A percentile compares a stretch with the other conserved stretches of the same genome.
These are phyloP conservation scores for Stenichneumon culpator DNA, from an alignment of 2,888 invertebrate species.

Conservation along the genomic window DNA sequence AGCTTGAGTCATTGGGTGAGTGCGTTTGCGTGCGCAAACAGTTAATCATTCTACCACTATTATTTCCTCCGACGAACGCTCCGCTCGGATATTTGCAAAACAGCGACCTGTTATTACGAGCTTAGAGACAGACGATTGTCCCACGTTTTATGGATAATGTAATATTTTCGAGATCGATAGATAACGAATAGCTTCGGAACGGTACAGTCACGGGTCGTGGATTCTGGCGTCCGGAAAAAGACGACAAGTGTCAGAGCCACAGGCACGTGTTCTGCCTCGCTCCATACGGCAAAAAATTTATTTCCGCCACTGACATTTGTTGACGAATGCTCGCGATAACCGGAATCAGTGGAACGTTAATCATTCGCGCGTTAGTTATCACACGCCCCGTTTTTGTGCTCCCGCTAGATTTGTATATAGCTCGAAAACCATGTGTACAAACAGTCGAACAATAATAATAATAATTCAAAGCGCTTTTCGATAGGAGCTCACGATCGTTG, in stretches of 20 bases:
- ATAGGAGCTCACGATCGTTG: neutral
- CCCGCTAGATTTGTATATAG: neutral
- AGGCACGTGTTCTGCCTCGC: slow-evolving; percentile 38
- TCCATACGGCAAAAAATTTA: slow-evolving; percentile 35
- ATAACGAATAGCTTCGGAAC: neutral
- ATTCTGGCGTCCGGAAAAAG: slow-evolving; percentile 24
- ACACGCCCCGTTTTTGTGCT: neutral
- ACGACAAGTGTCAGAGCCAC: slow-evolving; percentile 28
- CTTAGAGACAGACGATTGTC: neutral
- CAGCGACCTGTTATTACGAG: neutral
- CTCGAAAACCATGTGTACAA: neutral
- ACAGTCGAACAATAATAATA: neutral
- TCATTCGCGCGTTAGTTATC: neutral
- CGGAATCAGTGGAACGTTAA: neutral
- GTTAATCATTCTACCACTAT: slow-evolving; percentile 28
- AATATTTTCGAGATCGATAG: slow-evolving; percentile 6
- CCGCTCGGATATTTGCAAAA: neutral
- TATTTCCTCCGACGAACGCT: neutral
- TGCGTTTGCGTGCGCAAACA: slow-evolving; percentile 33
- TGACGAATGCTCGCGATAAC: neutral
- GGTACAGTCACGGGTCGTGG: neutral
- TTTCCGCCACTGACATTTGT: slow-evolving; percentile 18
- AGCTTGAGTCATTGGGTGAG: slow-evolving; percentile 78
- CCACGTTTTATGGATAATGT: neutral
- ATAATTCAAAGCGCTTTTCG: neutral